Base-by-base conservation (phyloP, 2,113 vertebrate species). In the Tauraco erythrolophus region DNA sequence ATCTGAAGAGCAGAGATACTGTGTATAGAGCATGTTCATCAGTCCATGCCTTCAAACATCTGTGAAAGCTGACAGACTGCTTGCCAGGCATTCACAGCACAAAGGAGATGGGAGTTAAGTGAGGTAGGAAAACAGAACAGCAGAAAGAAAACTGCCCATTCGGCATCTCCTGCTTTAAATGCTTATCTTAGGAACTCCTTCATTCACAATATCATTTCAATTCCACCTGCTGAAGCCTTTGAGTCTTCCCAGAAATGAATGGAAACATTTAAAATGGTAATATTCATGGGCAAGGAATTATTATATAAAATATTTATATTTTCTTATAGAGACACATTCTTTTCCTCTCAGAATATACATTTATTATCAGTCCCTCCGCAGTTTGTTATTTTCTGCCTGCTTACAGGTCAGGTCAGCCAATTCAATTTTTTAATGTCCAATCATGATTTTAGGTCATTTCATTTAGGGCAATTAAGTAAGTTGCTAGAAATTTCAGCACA, bases 391-490 rank as follows among this genome's bases (percentile, higher is more conserved):
- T 94, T 64, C 41, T 88, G 23, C 16, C 72, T 89, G 30, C 13
- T 94, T 23, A 86, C 14, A 62, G 43, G 51, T 50, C 74, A 84
- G 48, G 74, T 65, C n/a, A 91, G 84, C 24, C 45, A 87, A 84
- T 60, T 61, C 8, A 37, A 41, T 35, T 88, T 87, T 95, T 86
- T 35, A 65, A 41, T 28, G 18, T 89, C n/a, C 0, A 0, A 57
- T 31, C 19, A 27, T 45, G 15, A 79, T 41, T 89, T 91, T 83
- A 89, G 65, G 72, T 72, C 45, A 82, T 84, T 94, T 81, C 41
- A 91, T 94, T 94, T 60, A 94, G n/a, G 27, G 25, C 61, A 88
- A 56, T 91, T 93, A 92, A 76, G 37, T 51, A 76, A 88, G 31
- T 35, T 88, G 54, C 53, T 76, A 82, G 74, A 92, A 96, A 50